phyloP scores from a whole-genome alignment of 2,888 invertebrate genomes.

The Leptopilina drosophilae region DNA sequence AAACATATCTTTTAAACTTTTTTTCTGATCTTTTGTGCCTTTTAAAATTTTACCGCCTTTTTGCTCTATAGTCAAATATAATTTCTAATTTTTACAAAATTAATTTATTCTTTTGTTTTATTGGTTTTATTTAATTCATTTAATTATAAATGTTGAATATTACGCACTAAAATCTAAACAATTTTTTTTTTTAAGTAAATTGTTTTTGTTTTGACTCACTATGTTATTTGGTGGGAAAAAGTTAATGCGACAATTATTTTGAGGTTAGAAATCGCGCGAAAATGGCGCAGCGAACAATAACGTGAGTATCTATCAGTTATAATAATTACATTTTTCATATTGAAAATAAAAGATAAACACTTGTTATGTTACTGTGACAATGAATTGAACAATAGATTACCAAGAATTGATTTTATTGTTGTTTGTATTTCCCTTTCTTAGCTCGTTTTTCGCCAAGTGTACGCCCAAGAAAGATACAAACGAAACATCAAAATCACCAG shows the following conservation, averaged over 20 bases:
- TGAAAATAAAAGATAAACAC: background rate
- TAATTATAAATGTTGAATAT: no score
- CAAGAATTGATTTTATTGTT: slow-evolving; percentile 25
- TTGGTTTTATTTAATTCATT: no score
- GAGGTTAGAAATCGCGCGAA: slow-evolving; percentile 58
- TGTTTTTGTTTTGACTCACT: slow-evolving; percentile 18
- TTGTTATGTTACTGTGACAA: background rate
- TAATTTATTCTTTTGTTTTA: no score
- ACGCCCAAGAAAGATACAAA: slow-evolving; percentile 59
- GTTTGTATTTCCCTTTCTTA: slow-evolving; percentile 57
- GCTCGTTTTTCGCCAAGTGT: slow-evolving; percentile 76
- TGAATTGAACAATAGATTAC: background rate
- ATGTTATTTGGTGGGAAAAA: slow-evolving; percentile 18
- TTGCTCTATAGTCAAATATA: no score
- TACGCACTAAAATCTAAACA: no score
- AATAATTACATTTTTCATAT: slow-evolving; percentile 23
- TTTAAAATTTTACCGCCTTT: no score
- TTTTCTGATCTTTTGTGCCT: background rate
- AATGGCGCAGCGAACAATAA: slow-evolving; percentile 70
- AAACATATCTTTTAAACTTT: slow-evolving; percentile 40
- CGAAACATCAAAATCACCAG: slow-evolving; percentile 39
- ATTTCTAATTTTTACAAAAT: no score
- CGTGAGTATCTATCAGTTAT: slow-evolving; percentile 60
- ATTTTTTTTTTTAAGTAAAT: background rate
- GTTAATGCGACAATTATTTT: background rate